A percentile compares a stretch with the other conserved stretches of the same genome.
Conservation (phyloP, 2,797 vertebrate genomes). For the Fringilla coelebs region DNA sequence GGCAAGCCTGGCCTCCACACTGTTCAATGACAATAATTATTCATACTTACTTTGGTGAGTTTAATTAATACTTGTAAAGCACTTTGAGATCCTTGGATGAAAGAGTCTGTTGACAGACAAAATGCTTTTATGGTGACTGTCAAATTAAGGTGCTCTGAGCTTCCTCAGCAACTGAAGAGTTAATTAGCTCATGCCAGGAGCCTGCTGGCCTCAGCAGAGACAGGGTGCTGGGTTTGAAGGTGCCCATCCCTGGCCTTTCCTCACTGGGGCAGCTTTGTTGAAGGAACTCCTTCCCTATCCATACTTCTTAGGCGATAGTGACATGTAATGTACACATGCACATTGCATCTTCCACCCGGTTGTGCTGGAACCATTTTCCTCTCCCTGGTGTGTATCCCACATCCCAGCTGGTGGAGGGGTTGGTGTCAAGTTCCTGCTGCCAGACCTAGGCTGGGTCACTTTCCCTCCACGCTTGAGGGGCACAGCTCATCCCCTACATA, state of each 20-base stretch:
- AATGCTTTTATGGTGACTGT: constrained; percentile 25
- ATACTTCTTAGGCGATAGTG: neutral
- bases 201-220: neutral
- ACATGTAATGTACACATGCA: neutral
- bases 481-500: neutral
- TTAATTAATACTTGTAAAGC: constrained; percentile 49
- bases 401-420: neutral
- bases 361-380: neutral
- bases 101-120: constrained; percentile 42
- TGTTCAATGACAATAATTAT: constrained; percentile 38
- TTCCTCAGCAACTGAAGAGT: constrained; percentile 33
- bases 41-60: neutral
- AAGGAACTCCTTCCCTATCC: neutral
- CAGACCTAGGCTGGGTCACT: rapidly evolving
- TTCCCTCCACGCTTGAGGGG: rapidly evolving
- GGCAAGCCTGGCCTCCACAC: neutral
- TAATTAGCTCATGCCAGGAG: neutral
- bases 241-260: neutral
- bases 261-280: neutral
- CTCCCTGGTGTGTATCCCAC: neutral
- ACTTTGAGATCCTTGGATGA: constrained; percentile 36
- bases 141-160: constrained; percentile 26
- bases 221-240: neutral
- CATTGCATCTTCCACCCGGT: neutral
- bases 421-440: rapidly evolving